Percentiles rank a stretch among this genome's conserved stretches.
Conservation (phyloP, 2,113 vertebrate genomes). For the Python bivittatus region DNA sequence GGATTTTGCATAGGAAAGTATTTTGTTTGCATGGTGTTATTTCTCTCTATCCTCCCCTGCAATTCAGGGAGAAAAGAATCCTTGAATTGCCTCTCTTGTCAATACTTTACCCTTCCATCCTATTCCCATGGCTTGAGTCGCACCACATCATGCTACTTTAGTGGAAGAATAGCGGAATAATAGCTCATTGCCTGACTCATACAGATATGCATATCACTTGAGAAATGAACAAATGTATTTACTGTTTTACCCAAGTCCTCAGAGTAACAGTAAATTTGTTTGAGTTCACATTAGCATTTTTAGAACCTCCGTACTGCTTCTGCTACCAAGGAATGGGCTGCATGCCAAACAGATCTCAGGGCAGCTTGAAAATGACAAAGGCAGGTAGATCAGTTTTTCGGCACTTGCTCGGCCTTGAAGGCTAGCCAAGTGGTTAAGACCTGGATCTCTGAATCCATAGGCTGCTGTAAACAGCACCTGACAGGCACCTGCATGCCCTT, state of each 20-base stretch:
- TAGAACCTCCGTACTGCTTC: not conserved
- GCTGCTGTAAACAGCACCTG: not conserved
- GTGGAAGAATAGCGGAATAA: not conserved
- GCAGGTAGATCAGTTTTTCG: not conserved
- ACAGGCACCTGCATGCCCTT: not conserved
- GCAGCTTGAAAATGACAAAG: not conserved
- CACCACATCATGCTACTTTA: conserved; percentile 23
- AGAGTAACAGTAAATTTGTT: accelerated
- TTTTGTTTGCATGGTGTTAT: conserved; percentile 64
- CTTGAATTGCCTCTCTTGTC: conserved; percentile 21
- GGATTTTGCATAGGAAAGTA: conserved; percentile 47
- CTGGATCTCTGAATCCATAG: not conserved
- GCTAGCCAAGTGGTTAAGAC: not conserved
- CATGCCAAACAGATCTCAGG: not conserved
- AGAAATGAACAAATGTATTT: not conserved
- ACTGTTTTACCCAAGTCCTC: not conserved
- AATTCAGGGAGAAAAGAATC: conserved; percentile 18
- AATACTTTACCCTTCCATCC: conserved; percentile 42
- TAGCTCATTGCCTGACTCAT: not conserved
- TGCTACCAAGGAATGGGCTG: not conserved
- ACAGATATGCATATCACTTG: not conserved
- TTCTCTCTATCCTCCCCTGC: conserved; percentile 49
- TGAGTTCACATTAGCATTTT: not conserved
- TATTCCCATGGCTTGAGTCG: conserved; percentile 26
- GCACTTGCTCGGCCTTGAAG: not conserved